Percentiles rank a stretch among this genome's conserved stretches.
phyloP scores from a whole-genome alignment of 2,113 vertebrate species.

The Dendropsophus ebraccatus region DNA sequence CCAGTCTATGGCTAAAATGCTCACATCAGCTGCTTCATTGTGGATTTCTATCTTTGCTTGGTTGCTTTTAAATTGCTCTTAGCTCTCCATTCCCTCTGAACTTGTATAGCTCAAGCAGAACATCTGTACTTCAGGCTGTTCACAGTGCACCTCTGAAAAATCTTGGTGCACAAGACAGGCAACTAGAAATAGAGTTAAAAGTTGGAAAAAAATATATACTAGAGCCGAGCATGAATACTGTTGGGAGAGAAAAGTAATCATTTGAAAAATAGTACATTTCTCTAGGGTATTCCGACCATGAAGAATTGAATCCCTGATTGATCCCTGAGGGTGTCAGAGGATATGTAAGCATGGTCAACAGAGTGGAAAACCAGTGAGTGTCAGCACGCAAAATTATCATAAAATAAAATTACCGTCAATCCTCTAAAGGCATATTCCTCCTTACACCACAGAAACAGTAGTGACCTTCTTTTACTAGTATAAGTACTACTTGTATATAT shows the following conservation, averaged over 20 bases:
- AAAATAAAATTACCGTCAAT: constrained; percentile 56
- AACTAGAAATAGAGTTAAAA: constrained; percentile 62
- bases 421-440: constrained; percentile 29
- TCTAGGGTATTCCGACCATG: constrained; percentile 59
- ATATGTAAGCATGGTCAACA: constrained; percentile 60
- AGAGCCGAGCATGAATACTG: constrained; percentile 41
- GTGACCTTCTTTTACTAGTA: constrained; percentile 5
- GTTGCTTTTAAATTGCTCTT: constrained; percentile 74
- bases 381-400: constrained; percentile 62
- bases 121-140: constrained; percentile 67
- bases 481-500: neutral
- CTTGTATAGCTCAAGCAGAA: constrained; percentile 70
- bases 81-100: constrained; percentile 70
- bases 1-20: constrained; percentile 66
- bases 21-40: constrained; percentile 73
- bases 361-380: constrained; percentile 66
- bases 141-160: constrained; percentile 63
- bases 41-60: constrained; percentile 72
- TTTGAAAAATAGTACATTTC: constrained; percentile 63
- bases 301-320: constrained; percentile 61
- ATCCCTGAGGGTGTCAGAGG: constrained; percentile 48
- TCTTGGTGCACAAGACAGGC: constrained; percentile 59
- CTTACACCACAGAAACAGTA: neutral
- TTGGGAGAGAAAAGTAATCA: constrained; percentile 61
- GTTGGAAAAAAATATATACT: constrained; percentile 40